Base-by-base conservation (phyloP, 2,113 vertebrate genomes). In the Vimba vimba region DNA sequence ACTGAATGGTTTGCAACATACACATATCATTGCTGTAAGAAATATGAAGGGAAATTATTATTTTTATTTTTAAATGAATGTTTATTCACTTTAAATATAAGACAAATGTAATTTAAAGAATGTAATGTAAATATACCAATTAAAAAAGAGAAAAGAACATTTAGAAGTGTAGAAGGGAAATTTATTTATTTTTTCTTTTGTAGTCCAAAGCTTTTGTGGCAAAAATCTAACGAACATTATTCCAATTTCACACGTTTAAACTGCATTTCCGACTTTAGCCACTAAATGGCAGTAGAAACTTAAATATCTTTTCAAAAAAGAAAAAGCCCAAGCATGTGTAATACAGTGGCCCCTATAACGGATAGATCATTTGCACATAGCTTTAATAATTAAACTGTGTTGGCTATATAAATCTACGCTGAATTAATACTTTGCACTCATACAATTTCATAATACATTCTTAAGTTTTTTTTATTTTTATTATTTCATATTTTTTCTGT, bases 251-350 rank as follows among this genome's bases (percentile, higher is more conserved):
- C 15, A 45, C 19, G 2, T 33, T 39, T 43, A 64, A 82, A 30
- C 15, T 57, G 81, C 21, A 73, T 57, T 83, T 73, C 81, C 43
- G 47, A 59, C 2, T 39, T 83, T 21, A 73, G 11, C 81, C 81
- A 73, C 81, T 73, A 57, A 59, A 27, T 25, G 81, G 68, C 68
- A 73, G 81, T 19, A 83, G 50, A 73, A 33, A 73, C 47, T 7
- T 25, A 71, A 50, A 79, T 60, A 79, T 39, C 33, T 13, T n/a
- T 25, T 36, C 11, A 45, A 75, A 19, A 76, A 75, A 23, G 21
- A 21, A 36, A 52, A 57, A 55, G 50, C 50, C 4, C 10, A 55
- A 23, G 4, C 19, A 43, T 43, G n/a, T 75, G 10, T 23, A 79
- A 36, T n/a, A 59, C 21, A 5, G 36, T 62, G 6, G 3, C 13